These are phyloP conservation scores for Campylomormyrus numenius DNA, from an alignment of 2,113 vertebrate species.

Conservation along the genomic window DNA sequence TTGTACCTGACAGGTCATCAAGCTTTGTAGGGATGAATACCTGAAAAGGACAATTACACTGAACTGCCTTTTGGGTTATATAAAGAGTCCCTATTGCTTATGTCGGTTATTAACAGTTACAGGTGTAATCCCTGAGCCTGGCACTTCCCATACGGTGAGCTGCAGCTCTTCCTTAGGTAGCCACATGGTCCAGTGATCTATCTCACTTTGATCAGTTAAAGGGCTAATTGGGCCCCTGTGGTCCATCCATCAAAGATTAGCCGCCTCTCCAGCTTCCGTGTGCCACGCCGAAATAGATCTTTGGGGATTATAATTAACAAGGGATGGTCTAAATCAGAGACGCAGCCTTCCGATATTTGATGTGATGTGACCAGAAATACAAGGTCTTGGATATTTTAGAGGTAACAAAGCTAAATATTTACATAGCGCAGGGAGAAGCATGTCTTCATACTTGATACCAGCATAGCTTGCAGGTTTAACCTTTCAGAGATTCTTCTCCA, in stretches of 20 bases:
- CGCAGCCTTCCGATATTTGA: constrained; percentile 49
- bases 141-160: not conserved
- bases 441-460: constrained; percentile 41
- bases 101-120: constrained; percentile 52
- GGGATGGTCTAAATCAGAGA: constrained; percentile 46
- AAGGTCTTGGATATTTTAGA: constrained; percentile 13
- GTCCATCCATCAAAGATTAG: constrained; percentile 23
- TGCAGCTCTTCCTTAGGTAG: constrained; percentile 9
- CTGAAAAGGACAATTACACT: not conserved
- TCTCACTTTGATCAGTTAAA: constrained; percentile 40
- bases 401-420: constrained; percentile 29
- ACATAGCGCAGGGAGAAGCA: constrained; percentile 21
- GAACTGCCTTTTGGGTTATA: not conserved
- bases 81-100: constrained; percentile 30
- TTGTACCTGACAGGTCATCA: not conserved
- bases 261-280: constrained; percentile 12
- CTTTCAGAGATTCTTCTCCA: constrained; percentile 29
- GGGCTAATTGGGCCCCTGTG: constrained; percentile 41
- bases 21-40: not conserved
- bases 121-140: constrained; percentile 29
- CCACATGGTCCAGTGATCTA: constrained; percentile 38
- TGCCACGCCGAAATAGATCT: constrained; percentile 41
- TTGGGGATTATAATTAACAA: constrained; percentile 54
- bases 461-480: constrained; percentile 25
- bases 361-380: constrained; percentile 18